Conservation (phyloP, 2,888 invertebrate species). For the Nudaria mundana region DNA sequence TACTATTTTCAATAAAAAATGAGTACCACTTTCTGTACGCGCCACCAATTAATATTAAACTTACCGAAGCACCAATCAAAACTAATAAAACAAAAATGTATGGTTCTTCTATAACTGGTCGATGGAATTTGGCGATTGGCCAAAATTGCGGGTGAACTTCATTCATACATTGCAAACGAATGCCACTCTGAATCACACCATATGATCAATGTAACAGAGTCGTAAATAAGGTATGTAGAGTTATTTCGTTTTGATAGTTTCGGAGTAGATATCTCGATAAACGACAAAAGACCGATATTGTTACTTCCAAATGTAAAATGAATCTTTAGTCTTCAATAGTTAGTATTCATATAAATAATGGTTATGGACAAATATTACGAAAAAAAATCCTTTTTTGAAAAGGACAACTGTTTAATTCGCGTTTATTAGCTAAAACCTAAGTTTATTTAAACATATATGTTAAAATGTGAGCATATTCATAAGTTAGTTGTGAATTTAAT, state of each 20-base stretch:
- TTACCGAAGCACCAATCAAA: conserved; percentile 9
- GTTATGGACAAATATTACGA: too few relatives aligned
- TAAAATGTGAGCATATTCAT: too few relatives aligned
- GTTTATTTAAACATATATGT: too few relatives aligned
- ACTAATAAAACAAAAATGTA: conserved; percentile 19
- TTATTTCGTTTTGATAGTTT: conserved; percentile 51
- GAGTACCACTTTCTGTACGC: conserved; percentile 26
- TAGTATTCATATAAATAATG: too few relatives aligned
- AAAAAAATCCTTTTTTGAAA: too few relatives aligned
- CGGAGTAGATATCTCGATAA: conserved; percentile 17
- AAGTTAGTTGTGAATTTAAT: too few relatives aligned
- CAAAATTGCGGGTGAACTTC: conserved; percentile 36
- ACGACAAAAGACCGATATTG: conserved; percentile 35
- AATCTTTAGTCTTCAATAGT: conserved; percentile 2
- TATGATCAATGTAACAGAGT: conserved; percentile 38
- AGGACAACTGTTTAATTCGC: too few relatives aligned
- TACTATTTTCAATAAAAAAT: conserved; percentile 30
- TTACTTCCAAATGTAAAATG: conserved; percentile 15
- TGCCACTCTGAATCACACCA: conserved; percentile 32
- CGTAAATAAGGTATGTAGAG: conserved; percentile 39
- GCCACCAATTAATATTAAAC: conserved; percentile 13
- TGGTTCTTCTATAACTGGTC: conserved; percentile 34
- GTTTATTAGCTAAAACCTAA: too few relatives aligned
- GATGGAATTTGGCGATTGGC: conserved; percentile 37
- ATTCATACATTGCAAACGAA: conserved; percentile 27